Evolutionary conservation across 2,113 vertebrate species (phyloP).

Genomic region (Perca flavescens): DNA sequence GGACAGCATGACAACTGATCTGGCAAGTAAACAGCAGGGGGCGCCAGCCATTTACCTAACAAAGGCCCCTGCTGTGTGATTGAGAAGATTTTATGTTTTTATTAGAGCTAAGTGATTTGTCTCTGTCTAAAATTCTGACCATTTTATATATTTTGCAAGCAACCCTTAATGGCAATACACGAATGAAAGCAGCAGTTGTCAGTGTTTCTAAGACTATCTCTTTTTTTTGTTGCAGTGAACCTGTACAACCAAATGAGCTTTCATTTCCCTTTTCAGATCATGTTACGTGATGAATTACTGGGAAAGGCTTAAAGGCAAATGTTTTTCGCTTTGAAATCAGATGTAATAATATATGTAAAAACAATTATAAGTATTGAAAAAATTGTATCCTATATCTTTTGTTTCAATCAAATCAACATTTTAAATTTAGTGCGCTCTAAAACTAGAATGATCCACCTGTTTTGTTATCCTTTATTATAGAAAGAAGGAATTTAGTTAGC

Average conservation of each 20-base stretch:
- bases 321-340: not conserved
- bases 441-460: not conserved
- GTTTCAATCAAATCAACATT: not conserved
- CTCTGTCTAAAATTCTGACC: not conserved
- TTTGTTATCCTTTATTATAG: not conserved
- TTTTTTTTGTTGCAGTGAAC: not conserved
- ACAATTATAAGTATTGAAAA: not conserved
- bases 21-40: slow-evolving; percentile 41
- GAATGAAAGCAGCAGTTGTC: not conserved
- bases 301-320: slow-evolving; percentile 4
- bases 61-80: not conserved
- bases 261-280: slow-evolving; percentile 44
- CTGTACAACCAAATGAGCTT: slow-evolving; percentile 2
- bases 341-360: not conserved
- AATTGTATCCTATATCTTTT: not conserved
- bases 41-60: slow-evolving; percentile 12
- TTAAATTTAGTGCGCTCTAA: not conserved
- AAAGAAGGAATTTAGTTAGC: not conserved
- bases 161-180: not conserved
- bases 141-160: not conserved
- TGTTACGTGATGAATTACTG: not conserved
- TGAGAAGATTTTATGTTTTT: not conserved
- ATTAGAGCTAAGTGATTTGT: not conserved
- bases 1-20: not conserved
- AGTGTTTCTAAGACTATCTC: not conserved